Percentiles rank a stretch among this genome's conserved stretches.
Evolutionary conservation across 2,888 invertebrate genomes (phyloP).

Genomic region (Malthinus flaveolus): DNA sequence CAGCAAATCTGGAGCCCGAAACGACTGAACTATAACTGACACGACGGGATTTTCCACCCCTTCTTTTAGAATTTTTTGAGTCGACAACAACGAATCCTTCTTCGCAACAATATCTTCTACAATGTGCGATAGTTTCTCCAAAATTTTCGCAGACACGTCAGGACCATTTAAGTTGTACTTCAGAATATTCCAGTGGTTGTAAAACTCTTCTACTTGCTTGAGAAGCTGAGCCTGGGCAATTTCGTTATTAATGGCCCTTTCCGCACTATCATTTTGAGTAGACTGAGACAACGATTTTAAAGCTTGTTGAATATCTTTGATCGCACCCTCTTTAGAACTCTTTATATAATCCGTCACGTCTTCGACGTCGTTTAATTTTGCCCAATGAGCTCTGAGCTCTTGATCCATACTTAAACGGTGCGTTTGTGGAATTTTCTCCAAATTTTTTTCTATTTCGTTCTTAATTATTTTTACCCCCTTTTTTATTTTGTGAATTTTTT

Average conservation of each 20-base stretch:
- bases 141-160: slow-evolving; percentile 1
- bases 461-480: slow-evolving; percentile 25
- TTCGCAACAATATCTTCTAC: not conserved
- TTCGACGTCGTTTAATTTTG: slow-evolving; percentile 25
- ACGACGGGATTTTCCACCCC: not conserved
- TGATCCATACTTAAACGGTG: slow-evolving; percentile 28
- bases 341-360: slow-evolving; percentile 19
- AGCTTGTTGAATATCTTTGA: slow-evolving; percentile 29
- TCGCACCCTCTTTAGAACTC: slow-evolving; percentile 21
- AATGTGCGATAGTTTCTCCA: slow-evolving; percentile 9
- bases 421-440: slow-evolving; percentile 16
- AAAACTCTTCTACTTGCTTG: slow-evolving; percentile 22
- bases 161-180: slow-evolving; percentile 14
- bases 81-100: not conserved
- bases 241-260: not conserved
- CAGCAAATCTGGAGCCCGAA: not conserved
- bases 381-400: slow-evolving; percentile 28
- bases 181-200: slow-evolving; percentile 24
- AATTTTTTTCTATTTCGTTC: slow-evolving; percentile 17
- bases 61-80: not conserved
- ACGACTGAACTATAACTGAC: not conserved
- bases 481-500: slow-evolving; percentile 25
- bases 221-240: slow-evolving; percentile 5
- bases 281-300: slow-evolving; percentile 26
- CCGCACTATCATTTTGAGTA: not conserved